These are phyloP conservation scores for Pangasius macronema DNA, from an alignment of 2,797 vertebrate species.

Conservation along the genomic window DNA sequence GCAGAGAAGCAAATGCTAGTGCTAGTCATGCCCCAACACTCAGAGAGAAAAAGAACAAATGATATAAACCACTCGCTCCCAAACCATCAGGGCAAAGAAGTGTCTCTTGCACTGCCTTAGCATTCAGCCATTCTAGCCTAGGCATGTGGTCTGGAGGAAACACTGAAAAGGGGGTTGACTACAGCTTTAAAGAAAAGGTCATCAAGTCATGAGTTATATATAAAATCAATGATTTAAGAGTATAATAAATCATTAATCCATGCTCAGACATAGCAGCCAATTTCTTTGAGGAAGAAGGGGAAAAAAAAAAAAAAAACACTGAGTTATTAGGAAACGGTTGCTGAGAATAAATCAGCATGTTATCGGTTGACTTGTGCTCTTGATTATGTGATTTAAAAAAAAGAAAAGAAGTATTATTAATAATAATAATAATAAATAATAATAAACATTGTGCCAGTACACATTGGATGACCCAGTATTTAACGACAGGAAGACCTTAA, in stretches of 20 bases:
- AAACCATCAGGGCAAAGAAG: not conserved
- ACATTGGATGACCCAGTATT: slow-evolving; percentile 4
- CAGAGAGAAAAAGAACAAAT: not conserved
- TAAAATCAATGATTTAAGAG: not conserved
- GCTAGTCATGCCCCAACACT: not conserved
- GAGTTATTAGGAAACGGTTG: not conserved
- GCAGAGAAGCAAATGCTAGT: not conserved
- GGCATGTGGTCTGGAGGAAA: not conserved
- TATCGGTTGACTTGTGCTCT: not conserved
- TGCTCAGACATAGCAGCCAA: not conserved
- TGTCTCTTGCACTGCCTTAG: not conserved
- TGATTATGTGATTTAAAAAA: not conserved
- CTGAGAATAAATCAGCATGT: not conserved
- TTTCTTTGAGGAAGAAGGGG: not conserved
- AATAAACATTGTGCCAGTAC: not conserved
- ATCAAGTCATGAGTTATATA: too few species aligned
- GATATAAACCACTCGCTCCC: not conserved
- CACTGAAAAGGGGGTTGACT: not conserved
- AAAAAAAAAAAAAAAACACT: not conserved
- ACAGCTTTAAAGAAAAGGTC: not conserved
- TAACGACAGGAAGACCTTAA: slow-evolving; percentile 30
- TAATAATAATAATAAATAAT: not conserved
- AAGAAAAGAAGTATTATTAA: not conserved
- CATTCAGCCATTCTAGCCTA: not conserved
- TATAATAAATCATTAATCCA: not conserved